phyloP scores from a whole-genome alignment of 2,797 vertebrate species.

The Chelidonichthys spinosus region DNA sequence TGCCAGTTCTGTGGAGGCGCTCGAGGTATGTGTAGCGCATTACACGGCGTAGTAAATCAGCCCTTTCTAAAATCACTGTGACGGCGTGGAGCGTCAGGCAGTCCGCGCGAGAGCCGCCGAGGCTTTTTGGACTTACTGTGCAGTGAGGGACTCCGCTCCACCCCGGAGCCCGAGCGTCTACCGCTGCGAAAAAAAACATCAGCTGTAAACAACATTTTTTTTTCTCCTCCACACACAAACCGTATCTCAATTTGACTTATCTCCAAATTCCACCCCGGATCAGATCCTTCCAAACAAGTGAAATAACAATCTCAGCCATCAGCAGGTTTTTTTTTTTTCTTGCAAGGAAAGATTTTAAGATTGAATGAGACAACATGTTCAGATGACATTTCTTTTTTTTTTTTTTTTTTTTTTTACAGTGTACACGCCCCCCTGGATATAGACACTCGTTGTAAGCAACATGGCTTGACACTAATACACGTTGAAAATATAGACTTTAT shows the following conservation, averaged over 20 bases:
- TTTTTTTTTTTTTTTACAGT: conserved; percentile 44
- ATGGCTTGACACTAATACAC: conserved; percentile 81
- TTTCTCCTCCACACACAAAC: conserved; percentile 15
- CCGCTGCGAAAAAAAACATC: conserved; percentile 48
- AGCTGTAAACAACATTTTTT: conserved; percentile 7
- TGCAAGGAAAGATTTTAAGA: conserved; percentile 6
- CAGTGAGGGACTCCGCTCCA: conserved; percentile 63
- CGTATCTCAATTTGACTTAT: conserved; percentile 17
- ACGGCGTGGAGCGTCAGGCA: conserved; percentile 72
- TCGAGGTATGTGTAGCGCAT: conserved; percentile 74
- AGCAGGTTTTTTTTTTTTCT: not conserved
- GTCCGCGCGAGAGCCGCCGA: conserved; percentile 57
- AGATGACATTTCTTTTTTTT: conserved; percentile 28
- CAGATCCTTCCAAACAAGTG: conserved; percentile 8
- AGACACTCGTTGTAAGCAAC: conserved; percentile 73
- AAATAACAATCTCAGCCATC: not conserved
- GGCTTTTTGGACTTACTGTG: conserved; percentile 60
- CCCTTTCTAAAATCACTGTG: conserved; percentile 72
- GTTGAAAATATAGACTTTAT: conserved; percentile 92
- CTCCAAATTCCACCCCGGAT: not conserved
- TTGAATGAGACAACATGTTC: conserved; percentile 37
- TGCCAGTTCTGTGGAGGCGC: conserved; percentile 75
- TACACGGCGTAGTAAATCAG: conserved; percentile 78
- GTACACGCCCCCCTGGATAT: conserved; percentile 64
- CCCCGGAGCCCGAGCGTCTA: conserved; percentile 29